Base-by-base conservation (phyloP, 2,888 invertebrate genomes). In the Luperina nickerlii region DNA sequence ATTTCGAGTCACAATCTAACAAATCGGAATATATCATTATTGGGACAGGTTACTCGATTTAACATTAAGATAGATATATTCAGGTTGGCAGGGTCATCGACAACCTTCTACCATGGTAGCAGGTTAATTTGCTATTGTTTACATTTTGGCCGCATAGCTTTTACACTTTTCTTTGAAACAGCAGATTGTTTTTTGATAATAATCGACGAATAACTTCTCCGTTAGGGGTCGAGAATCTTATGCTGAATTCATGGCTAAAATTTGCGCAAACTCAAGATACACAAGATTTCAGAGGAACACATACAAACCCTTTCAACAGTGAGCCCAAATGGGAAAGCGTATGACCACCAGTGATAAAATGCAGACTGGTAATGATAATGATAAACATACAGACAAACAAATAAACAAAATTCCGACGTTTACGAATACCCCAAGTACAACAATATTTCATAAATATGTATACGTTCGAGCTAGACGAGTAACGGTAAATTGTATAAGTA, bases 401-500 rank as follows among this genome's bases (percentile, higher is more conserved):
- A 45, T 48, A 70, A 70, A 66, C 32, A 67, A 70, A 82, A 62
- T 24, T 15, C 9, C 6, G 38, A 63, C 57, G 0, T 45, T 57
- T 13, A 74, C 20, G 54, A 63, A 57, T 75, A n/a, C 48, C n/a
- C 18, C 38, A 54, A 60, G 66, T 32, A 79, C 20, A 81, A 60
- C 32, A 83, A 38, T 83, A 71, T 83, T 72, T 83, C 79, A 79
- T 85, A 83, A 69, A 83, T 71, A 76, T 54, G 65, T 62, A 68
- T 74, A 63, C n/a, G 48, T 42, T 24, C 72, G 85, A 42, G 79
- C 79, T 87, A 85, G 79, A 79, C 68, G 38, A 42, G 54, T 84
- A 84, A 84, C 86, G 86, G 84, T 85, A 82, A 70, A 76, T 67
- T 66, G 82, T 75, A 72, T 71, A 79, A 79, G 77, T 87, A 84